Evolutionary conservation across 2,888 invertebrate species (phyloP).

Genomic region (Amphimallon solstitiale): DNA sequence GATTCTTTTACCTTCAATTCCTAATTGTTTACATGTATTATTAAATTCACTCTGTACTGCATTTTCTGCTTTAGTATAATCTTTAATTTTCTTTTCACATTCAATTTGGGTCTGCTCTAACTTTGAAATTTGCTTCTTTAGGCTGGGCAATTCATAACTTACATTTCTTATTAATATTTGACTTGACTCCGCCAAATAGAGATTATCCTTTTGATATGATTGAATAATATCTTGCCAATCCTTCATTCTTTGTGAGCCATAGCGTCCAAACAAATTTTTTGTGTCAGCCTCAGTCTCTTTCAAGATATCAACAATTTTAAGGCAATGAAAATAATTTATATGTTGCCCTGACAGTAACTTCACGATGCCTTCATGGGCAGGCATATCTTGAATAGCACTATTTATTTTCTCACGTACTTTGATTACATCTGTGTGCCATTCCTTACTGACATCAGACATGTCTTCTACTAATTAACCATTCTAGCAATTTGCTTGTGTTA

Average conservation of each 20-base stretch:
- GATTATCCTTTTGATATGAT: slow-evolving; percentile 88
- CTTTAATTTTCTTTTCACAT: slow-evolving; percentile 81
- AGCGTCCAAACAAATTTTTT: slow-evolving; percentile 95
- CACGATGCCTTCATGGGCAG: slow-evolving; percentile 80
- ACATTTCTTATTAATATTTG: slow-evolving; percentile 93
- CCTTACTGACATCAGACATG: slow-evolving; percentile 91
- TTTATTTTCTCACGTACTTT: slow-evolving; percentile 92
- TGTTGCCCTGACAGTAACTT: slow-evolving; percentile 80
- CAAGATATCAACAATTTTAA: slow-evolving; percentile 90
- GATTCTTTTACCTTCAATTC: slow-evolving; percentile 81
- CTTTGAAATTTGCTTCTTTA: slow-evolving; percentile 91
- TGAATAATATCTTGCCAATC: slow-evolving; percentile 95
- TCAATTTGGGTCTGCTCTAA: slow-evolving; percentile 77
- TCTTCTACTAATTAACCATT: slow-evolving; percentile 93
- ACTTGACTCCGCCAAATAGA: slow-evolving; percentile 92
- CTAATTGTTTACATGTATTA: slow-evolving; percentile 82
- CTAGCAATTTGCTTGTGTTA: slow-evolving; percentile 90
- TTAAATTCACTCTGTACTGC: slow-evolving; percentile 81
- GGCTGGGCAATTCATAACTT: slow-evolving; percentile 91
- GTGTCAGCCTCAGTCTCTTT: slow-evolving; percentile 97
- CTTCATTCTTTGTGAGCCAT: slow-evolving; percentile 97
- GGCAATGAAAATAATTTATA: slow-evolving; percentile 95
- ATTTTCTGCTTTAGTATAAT: slow-evolving; percentile 83
- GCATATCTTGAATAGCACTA: slow-evolving; percentile 93
- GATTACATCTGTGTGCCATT: slow-evolving; percentile 84